A percentile compares a stretch with the other conserved stretches of the same genome.
These are phyloP conservation scores for Orthosia incerta DNA, from an alignment of 2,888 invertebrate genomes.

Conservation along the genomic window DNA sequence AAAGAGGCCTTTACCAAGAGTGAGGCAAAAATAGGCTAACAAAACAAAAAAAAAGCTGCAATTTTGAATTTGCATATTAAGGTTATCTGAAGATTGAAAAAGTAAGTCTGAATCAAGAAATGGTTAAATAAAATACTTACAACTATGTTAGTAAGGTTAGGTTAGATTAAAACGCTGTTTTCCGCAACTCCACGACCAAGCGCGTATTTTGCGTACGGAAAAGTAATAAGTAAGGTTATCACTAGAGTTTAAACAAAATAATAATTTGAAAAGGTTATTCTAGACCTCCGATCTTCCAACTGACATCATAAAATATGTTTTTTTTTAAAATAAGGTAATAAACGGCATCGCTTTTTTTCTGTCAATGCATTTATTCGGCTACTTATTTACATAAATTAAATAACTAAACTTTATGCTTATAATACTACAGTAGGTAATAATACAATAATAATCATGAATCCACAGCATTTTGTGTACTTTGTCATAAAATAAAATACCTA, in stretches of 20 bases:
- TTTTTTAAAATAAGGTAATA: background rate
- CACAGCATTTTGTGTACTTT: conserved; percentile 56
- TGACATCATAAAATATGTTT: no score
- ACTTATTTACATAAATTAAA: conserved; percentile 60
- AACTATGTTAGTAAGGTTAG: conserved; percentile 29
- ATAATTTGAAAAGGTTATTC: no score
- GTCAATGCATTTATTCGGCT: conserved; percentile 57
- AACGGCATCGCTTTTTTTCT: conserved; percentile 11
- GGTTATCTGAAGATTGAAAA: conserved; percentile 1
- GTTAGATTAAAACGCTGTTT: no score
- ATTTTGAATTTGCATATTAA: background rate
- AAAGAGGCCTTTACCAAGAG: background rate
- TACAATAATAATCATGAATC: conserved; percentile 42
- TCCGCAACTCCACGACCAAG: no score
- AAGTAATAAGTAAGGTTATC: conserved; percentile 11
- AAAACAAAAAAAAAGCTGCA: background rate
- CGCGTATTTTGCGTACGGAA: no score
- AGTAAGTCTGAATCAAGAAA: background rate
- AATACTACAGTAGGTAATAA: conserved; percentile 35
- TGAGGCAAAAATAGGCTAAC: background rate
- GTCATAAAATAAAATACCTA: conserved; percentile 32
- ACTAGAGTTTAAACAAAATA: background rate
- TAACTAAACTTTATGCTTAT: conserved; percentile 47
- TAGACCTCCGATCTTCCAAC: background rate
- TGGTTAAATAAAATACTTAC: conserved; percentile 28